Base-by-base conservation (phyloP, 2,797 vertebrate genomes). In the Limnodromus scolopaceus region DNA sequence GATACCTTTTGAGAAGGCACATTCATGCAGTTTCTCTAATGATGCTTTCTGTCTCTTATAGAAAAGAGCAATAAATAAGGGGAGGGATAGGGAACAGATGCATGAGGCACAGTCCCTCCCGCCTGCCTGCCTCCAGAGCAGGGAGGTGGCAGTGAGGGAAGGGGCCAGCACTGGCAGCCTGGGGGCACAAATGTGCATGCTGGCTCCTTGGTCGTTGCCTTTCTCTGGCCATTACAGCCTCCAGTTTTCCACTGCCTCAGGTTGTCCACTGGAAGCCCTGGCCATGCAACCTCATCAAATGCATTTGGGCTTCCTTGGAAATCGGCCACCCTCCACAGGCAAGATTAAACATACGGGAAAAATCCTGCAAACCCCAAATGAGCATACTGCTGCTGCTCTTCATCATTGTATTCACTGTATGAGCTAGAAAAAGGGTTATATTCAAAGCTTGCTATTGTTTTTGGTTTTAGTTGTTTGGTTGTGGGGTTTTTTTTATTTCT, bases 341-440 rank as follows among this genome's bases (percentile, higher is more conserved):
- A 43, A 57, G n/a, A 19, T 36, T 65, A 18, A 91, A n/a, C 20
- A 23, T n/a, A 15, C 0, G 2, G n/a, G 25, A 19, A 69, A 77
- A 55, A 32, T 5, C 70, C 16, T 45, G 11, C 25, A 84, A 87
- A 79, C 51, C 0, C 6, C 34, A 80, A 91, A 48, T 24, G 19
- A 70, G 3, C 5, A 3, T 14, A 32, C 24, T 58, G 19, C 30
- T 64, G 16, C 22, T 63, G 24, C 5, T 66, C 2, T 30, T 70
- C 11, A 3, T 16, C 2, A 0, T 14, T 43, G 16, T 64, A 28
- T 45, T 8, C 2, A 3, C 45, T 41, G 5, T 10, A 34, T 20
- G 25, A 86, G 4, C 16, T 58, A 60, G n/a, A 32, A 74, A 74
- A 70, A 39, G 5, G 2, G 2, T 30, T 58, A 11, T 13, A n/a